These are phyloP conservation scores for Nothoprocta perdicaria DNA, from an alignment of 2,113 vertebrate genomes.

Conservation along the genomic window DNA sequence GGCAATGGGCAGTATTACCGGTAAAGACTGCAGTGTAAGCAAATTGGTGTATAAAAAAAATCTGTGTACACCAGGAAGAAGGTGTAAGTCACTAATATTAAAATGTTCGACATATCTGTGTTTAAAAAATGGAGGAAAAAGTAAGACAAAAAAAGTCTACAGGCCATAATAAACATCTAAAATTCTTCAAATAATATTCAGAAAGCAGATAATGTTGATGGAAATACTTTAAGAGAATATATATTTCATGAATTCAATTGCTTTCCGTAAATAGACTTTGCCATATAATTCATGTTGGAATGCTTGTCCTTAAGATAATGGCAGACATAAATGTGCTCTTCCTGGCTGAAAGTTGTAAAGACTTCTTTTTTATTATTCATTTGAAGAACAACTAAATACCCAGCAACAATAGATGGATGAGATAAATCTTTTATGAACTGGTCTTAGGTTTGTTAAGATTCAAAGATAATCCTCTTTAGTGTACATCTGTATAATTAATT, in stretches of 20 bases:
- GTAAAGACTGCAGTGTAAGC: constrained; percentile 75
- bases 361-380: background rate
- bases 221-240: background rate
- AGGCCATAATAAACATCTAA: background rate
- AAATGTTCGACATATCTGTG: background rate
- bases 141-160: background rate
- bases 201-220: background rate
- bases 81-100: constrained; percentile 49
- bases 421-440: background rate
- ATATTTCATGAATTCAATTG: background rate
- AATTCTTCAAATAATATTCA: constrained; percentile 16
- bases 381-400: background rate
- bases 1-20: constrained; percentile 82
- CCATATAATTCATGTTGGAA: background rate
- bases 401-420: background rate
- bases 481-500: background rate
- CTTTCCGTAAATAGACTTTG: background rate
- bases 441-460: background rate
- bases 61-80: constrained; percentile 73
- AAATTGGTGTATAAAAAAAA: constrained; percentile 74
- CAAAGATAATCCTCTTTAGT: background rate
- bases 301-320: background rate
- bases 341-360: background rate
- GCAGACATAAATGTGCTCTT: background rate
- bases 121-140: constrained; percentile 17